Evolutionary conservation across 2,888 invertebrate genomes (phyloP), one percentile per base, ranked within the genome.

Genomic region (Pristionchus entomophagus): DNA sequence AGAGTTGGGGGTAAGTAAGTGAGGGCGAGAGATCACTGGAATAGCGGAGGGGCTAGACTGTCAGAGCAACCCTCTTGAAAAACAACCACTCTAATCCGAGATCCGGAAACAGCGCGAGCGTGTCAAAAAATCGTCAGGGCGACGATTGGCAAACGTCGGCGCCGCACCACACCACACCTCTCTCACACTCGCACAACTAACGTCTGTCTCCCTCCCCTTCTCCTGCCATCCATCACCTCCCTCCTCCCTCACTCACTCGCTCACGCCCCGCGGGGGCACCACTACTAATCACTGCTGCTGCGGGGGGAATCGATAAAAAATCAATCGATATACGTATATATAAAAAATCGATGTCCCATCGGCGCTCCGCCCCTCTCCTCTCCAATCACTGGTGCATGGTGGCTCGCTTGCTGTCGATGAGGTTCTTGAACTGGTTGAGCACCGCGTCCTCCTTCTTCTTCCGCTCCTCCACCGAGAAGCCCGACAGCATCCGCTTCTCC

Each of bases 391-490:
- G 73, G 80, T 84, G 45, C 65, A 84, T 84, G 19, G 83, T 84
- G 2, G 83, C 83, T 2, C 83, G 17, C 81, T 90, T 91, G 38
- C 89, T 89, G 56, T 90, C 86, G 84, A 97, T 96, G 96, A 97
- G 97, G 91, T 97, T 97, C 88, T 96, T 95, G 94, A 99, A 98
- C 95, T 99, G 99, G 84, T 97, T 96, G 85, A 99, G 95, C 93
- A 99, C 98, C 91, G 97, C 96, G 93, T 97, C 97, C 95, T 99
- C 99, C 41, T 98, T 95, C 94, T 99, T 99, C 91, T 96, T 96
- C 87, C 99, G 95, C 94, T 99, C 99, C 94, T 99, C 99, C 94
- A 98, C 97, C 94, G 98, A 98, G 94, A 99, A 99, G 96, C 97
- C 97, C 0, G 97, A 97, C 88, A 99, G 95, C 8, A 99, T 98